Evolutionary conservation across 2,888 invertebrate species (phyloP), one percentile per base, ranked within the genome.

Genomic region (Ernsta delagoae): DNA sequence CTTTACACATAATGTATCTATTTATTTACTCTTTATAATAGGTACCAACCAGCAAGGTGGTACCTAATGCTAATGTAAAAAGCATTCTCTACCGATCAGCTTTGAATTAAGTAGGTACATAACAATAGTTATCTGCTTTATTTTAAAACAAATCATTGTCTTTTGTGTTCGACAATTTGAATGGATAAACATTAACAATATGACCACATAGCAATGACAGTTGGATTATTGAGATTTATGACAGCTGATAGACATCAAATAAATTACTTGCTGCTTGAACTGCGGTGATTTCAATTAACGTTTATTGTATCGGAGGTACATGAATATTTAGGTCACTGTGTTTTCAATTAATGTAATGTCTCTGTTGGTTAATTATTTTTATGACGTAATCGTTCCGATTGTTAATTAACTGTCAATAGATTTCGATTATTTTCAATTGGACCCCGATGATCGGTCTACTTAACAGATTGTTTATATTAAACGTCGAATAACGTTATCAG

Each of bases 371-470:
- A 43, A 67, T 67, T 67, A 45, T 53, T 34, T 54, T 60, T 34
- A 54, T 67, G 66, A 67, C 66, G 66, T 54, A 67, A 60, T 67
- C 54, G 34, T 54, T 9, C 41, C 41, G 16, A 8, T 53, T 12
- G 60, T 54, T 60, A 43, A 67, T 66, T 66, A 43, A 45, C 60
- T 54, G 31, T 66, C 43, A 66, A 66, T 65, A n/a, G 65, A 39
- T 65, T 65, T 59, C 48, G 65, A 59, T 59, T 65, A 59, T 65
- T 59, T 31, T 50, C 6, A 65, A 65, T 63, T 54, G 43, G 54
- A 24, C 53, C 41, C 31, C 8, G 31, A 31, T n/a, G 63, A 31
- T 54, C 7, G 39, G 39, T 59, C 39, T 11, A 43, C 11, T 56
- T 53, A 43, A 61, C 61, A 36, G 12, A 50, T 61, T 61, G 48